These are phyloP conservation scores for Brienomyrus longianalis DNA, from an alignment of 2,113 vertebrate genomes.

Conservation along the genomic window DNA sequence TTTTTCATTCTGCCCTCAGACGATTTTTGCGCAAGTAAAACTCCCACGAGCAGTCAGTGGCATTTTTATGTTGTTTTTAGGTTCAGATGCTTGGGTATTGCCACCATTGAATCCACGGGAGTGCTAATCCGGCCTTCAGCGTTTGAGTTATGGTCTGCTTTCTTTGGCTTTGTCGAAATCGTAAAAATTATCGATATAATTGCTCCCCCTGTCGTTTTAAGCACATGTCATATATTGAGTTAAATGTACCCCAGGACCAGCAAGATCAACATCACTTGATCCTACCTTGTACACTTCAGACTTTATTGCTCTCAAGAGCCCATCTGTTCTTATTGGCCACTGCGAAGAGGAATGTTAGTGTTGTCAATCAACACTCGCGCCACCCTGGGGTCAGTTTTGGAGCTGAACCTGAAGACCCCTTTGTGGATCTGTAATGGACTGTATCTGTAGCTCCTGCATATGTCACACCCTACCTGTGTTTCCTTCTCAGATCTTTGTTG, in stretches of 20 bases:
- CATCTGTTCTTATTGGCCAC: not conserved
- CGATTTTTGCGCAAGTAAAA: not conserved
- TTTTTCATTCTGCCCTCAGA: not conserved
- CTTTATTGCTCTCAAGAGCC: not conserved
- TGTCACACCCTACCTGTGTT: not conserved
- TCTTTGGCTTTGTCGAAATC: not conserved
- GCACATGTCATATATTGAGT: not conserved
- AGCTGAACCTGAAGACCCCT: not conserved
- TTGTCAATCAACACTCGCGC: not conserved
- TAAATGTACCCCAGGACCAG: not conserved
- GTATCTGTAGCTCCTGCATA: not conserved
- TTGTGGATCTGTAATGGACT: not conserved
- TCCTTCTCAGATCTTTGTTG: not conserved
- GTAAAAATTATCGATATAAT: not conserved
- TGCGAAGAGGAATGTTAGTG: not conserved
- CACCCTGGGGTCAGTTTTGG: not conserved
- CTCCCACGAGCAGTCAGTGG: not conserved
- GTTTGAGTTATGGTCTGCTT: not conserved
- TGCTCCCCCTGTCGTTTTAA: not conserved
- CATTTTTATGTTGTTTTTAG: not conserved
- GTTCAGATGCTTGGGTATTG: not conserved
- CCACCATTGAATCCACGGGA: not conserved
- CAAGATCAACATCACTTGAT: not conserved
- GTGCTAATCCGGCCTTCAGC: not conserved
- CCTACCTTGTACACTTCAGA: not conserved